These are phyloP conservation scores for Diploptera punctata DNA, from an alignment of 2,888 invertebrate species.

Conservation along the genomic window DNA sequence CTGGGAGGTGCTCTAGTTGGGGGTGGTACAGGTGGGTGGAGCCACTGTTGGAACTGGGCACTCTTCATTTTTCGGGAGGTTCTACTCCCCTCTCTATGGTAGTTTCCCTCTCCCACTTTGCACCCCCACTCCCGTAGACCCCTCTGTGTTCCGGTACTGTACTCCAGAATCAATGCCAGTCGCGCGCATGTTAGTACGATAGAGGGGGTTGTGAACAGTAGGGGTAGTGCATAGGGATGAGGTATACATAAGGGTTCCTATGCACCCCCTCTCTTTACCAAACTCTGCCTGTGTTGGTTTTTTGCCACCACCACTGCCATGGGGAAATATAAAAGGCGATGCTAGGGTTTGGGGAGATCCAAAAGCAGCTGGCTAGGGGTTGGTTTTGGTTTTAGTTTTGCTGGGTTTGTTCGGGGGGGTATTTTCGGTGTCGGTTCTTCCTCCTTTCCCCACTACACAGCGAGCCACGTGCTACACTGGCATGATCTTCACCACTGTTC, in stretches of 20 bases:
- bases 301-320: conserved; percentile 39
- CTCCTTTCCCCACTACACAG: conserved; percentile 23
- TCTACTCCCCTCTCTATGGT: conserved; percentile 24
- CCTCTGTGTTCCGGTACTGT: not conserved
- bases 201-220: conserved; percentile 7
- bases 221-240: conserved; percentile 34
- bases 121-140: not conserved
- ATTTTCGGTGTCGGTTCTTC: conserved; percentile 38
- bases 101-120: conserved; percentile 23
- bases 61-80: conserved; percentile 39
- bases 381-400: conserved; percentile 44
- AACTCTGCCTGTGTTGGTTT: conserved; percentile 23
- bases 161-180: conserved; percentile 30
- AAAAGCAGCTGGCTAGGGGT: conserved; percentile 40
- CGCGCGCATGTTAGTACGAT: conserved; percentile 27
- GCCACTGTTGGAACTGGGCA: conserved; percentile 29
- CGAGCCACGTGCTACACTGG: conserved; percentile 27
- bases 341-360: conserved; percentile 34
- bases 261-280: conserved; percentile 32
- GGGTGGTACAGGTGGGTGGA: conserved; percentile 34
- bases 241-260: conserved; percentile 24
- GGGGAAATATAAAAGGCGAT: conserved; percentile 43
- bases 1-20: conserved; percentile 11
- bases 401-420: conserved; percentile 43
- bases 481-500: conserved; percentile 36